Percentiles rank a stretch among this genome's conserved stretches.
These are phyloP conservation scores for Amblyjoppa fuscipennis DNA, from an alignment of 2,888 invertebrate species.

Conservation along the genomic window DNA sequence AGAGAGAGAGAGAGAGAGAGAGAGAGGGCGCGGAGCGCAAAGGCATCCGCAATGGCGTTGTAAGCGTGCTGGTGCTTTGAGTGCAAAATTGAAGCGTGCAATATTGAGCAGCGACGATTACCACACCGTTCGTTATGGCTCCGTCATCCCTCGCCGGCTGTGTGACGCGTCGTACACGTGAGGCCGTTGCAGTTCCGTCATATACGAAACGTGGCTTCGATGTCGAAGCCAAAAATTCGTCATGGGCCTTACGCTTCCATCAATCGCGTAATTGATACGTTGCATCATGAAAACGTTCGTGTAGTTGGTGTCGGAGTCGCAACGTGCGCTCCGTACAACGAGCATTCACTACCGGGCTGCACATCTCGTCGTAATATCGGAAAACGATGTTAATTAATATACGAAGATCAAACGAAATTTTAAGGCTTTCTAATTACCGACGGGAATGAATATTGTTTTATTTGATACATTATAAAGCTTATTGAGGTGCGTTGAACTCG, in stretches of 20 bases:
- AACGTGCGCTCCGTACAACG: not conserved
- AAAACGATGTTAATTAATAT: constrained; percentile 32
- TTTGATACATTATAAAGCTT: constrained; percentile 1
- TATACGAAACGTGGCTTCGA: not conserved
- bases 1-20: not conserved
- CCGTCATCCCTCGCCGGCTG: not conserved
- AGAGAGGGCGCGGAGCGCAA: constrained; percentile 10
- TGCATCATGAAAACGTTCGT: constrained; percentile 6
- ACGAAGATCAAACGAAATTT: not conserved
- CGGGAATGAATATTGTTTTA: not conserved
- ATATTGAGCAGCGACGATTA: constrained; percentile 70
- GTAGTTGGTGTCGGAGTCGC: not conserved
- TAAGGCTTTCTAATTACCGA: not conserved
- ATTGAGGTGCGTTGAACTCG: constrained; percentile 7
- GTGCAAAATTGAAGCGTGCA: constrained; percentile 69
- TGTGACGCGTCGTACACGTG: not conserved
- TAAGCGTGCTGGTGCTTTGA: constrained; percentile 59
- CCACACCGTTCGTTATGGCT: constrained; percentile 19
- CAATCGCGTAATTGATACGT: constrained; percentile 35
- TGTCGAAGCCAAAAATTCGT: constrained; percentile 43
- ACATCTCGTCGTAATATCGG: not conserved
- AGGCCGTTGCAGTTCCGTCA: not conserved
- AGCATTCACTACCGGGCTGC: not conserved
- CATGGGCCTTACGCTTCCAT: not conserved
- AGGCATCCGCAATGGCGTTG: constrained; percentile 50